A percentile compares a stretch with the other conserved stretches of the same genome.
Evolutionary conservation across 1,140 invertebrate genomes (phyloP).

Genomic region (Acromyrmex charruanus): DNA sequence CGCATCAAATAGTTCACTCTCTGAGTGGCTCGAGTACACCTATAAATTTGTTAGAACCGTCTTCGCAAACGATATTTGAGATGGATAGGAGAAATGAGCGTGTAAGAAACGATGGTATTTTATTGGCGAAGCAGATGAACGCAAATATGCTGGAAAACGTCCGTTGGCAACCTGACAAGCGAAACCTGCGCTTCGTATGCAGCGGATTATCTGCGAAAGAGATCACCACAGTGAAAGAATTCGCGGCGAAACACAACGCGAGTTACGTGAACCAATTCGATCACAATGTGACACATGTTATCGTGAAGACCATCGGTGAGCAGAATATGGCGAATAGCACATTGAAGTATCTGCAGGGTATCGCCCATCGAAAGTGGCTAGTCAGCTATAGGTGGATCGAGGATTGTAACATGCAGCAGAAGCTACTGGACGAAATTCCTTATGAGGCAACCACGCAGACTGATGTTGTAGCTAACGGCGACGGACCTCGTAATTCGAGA

Average conservation of each 20-base stretch:
- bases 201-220: constrained; percentile 41
- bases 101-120: background rate
- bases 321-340: constrained; percentile 69
- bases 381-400: constrained; percentile 87
- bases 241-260: constrained; percentile 51
- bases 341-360: constrained; percentile 77
- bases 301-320: constrained; percentile 52
- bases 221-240: constrained; percentile 41
- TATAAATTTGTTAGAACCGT: too few species aligned
- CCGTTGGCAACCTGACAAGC: background rate
- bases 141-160: background rate
- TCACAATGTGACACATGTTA: constrained; percentile 71
- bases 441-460: constrained; percentile 79
- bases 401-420: constrained; percentile 88
- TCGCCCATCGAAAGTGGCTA: constrained; percentile 74
- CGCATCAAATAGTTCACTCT: background rate
- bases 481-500: constrained; percentile 70
- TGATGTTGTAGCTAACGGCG: background rate
- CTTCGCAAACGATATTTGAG: too few species aligned
- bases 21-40: background rate
- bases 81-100: background rate
- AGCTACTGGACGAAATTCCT: constrained; percentile 86
- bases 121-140: background rate
- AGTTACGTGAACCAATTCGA: constrained; percentile 65
- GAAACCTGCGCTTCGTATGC: constrained; percentile 69